Percentiles rank a stretch among this genome's conserved stretches.
Evolutionary conservation across 2,888 invertebrate species (phyloP).

Genomic region (Pinctada fucata): DNA sequence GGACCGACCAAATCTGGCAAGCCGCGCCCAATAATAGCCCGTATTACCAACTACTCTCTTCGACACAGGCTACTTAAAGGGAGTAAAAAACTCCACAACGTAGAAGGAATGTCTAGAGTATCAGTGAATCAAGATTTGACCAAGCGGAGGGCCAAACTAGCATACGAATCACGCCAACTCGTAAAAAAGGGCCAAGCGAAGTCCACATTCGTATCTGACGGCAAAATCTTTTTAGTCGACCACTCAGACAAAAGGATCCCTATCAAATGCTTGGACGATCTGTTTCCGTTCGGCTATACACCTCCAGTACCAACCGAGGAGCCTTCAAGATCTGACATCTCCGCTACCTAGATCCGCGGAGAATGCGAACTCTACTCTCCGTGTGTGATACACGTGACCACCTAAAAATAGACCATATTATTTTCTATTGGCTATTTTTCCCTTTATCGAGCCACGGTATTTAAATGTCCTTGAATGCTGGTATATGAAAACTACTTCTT

Average conservation of each 20-base stretch:
- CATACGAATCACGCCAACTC: neutral
- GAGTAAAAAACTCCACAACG: neutral
- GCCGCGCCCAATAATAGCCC: constrained; percentile 1
- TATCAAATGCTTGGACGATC: no score
- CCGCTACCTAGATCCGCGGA: no score
- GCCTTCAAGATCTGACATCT: no score
- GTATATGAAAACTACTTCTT: no score
- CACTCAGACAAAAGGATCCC: neutral
- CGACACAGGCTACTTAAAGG: neutral
- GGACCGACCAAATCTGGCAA: neutral
- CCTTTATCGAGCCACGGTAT: no score
- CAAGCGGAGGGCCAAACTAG: neutral
- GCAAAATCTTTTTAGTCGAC: neutral
- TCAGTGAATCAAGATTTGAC: neutral
- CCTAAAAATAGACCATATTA: no score
- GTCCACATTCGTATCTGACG: neutral
- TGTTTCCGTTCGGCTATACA: no score
- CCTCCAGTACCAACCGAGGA: no score
- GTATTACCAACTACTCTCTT: neutral
- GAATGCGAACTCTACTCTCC: no score
- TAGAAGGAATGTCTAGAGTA: neutral
- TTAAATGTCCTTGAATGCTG: no score
- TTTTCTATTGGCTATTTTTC: no score
- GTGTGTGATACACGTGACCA: no score
- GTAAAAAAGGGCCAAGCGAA: constrained; percentile 4